These are phyloP conservation scores for Trichomalopsis sarcophagae DNA, from an alignment of 1,140 invertebrate species.

Conservation along the genomic window DNA sequence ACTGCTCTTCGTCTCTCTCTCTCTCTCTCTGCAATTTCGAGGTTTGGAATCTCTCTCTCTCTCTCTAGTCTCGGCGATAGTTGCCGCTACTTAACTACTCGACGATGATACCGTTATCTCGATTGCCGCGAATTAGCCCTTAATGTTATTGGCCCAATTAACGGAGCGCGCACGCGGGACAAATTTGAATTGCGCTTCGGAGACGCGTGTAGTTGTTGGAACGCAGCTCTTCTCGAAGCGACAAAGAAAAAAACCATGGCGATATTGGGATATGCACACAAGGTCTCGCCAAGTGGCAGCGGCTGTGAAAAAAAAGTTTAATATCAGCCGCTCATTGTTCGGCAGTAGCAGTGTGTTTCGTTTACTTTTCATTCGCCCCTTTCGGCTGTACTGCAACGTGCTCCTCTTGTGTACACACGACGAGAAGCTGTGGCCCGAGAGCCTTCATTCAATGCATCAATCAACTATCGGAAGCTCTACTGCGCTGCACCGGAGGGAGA, in stretches of 20 bases:
- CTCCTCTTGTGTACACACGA: not conserved
- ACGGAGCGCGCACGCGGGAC: not conserved
- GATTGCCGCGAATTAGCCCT: constrained; percentile 25
- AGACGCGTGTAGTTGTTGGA: not conserved
- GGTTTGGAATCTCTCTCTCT: not conserved
- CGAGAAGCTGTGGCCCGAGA: not conserved
- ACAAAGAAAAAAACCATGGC: not conserved
- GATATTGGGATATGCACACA: not conserved
- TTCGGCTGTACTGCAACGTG: not conserved
- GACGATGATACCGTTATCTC: constrained; percentile 33
- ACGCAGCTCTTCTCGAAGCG: not conserved
- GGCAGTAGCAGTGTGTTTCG: not conserved
- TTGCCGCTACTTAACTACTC: constrained; percentile 25
- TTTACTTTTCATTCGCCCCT: constrained; percentile 43
- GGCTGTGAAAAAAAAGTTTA: constrained; percentile 30
- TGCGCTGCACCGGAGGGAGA: not conserved
- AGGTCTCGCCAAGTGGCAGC: constrained; percentile 37
- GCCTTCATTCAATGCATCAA: constrained; percentile 53
- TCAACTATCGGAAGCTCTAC: constrained; percentile 18
- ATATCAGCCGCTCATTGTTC: constrained; percentile 44
- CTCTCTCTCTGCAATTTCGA: constrained; percentile 21
- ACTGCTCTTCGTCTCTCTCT: not conserved
- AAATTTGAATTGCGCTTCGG: not conserved
- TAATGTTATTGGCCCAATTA: constrained; percentile 24
- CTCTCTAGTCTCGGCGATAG: not conserved